A percentile compares a stretch with the other conserved stretches of the same genome.
Conservation (phyloP, 2,797 vertebrate species). For the Synanceia verrucosa region DNA sequence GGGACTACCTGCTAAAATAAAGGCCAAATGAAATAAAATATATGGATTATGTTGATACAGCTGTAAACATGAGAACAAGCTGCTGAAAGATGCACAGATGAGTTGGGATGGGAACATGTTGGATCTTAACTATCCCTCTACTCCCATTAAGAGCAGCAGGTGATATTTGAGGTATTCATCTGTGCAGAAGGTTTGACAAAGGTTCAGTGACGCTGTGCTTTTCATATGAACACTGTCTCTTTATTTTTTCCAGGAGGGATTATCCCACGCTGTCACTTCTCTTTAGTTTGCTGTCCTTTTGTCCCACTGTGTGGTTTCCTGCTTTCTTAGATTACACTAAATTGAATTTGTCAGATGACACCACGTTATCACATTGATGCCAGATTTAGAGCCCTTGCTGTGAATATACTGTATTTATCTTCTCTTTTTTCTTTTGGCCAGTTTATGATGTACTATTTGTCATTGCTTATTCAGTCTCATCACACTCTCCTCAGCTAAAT, state of each 20-base stretch:
- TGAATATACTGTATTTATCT: background rate
- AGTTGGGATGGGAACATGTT: too few relatives aligned
- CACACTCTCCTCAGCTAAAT: too few relatives aligned
- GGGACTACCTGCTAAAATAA: too few relatives aligned
- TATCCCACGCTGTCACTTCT: background rate
- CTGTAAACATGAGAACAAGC: background rate
- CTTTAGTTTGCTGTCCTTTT: background rate
- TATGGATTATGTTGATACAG: background rate
- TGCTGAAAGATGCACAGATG: background rate
- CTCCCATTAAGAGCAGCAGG: background rate
- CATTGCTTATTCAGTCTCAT: too few relatives aligned
- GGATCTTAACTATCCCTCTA: background rate
- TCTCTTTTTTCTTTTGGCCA: background rate
- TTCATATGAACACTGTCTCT: background rate
- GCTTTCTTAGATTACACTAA: background rate
- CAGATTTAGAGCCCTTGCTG: conserved; percentile 2
- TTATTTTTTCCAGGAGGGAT: background rate
- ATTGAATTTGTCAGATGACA: conserved; percentile 17
- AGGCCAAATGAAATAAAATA: too few relatives aligned
- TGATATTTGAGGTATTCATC: conserved; percentile 5
- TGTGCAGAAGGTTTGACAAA: background rate
- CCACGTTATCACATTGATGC: conserved; percentile 18
- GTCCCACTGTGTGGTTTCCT: background rate
- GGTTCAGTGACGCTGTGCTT: background rate
- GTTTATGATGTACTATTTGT: background rate